phyloP scores from a whole-genome alignment of 1,140 invertebrate species.

The Drosophila nigromelanica region DNA sequence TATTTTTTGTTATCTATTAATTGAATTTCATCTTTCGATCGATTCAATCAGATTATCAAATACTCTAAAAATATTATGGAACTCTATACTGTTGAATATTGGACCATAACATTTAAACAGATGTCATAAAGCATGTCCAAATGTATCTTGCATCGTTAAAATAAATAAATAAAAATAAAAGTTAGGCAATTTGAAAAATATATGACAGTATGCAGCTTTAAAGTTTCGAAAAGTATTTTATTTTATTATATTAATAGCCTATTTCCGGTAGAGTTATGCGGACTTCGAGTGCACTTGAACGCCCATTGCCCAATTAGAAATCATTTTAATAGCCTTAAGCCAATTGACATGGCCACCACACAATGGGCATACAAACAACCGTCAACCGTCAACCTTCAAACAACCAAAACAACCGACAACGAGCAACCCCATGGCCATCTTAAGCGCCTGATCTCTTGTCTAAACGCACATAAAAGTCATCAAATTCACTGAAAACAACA shows the following conservation, averaged over 20 bases:
- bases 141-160: too few relatives aligned
- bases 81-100: too few relatives aligned
- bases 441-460: conserved; percentile 82
- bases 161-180: too few relatives aligned
- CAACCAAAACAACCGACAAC: conserved; percentile 14
- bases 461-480: conserved; percentile 81
- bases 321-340: conserved; percentile 75
- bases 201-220: too few relatives aligned
- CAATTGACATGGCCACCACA: conserved; percentile 66
- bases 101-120: too few relatives aligned
- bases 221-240: not conserved
- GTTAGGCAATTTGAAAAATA: too few relatives aligned
- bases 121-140: too few relatives aligned
- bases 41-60: too few relatives aligned
- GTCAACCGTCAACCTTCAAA: conserved; percentile 14
- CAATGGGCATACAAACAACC: conserved; percentile 30
- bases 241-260: not conserved
- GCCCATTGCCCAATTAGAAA: conserved; percentile 61
- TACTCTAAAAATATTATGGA: too few relatives aligned
- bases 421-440: conserved; percentile 77
- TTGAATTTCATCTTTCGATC: too few relatives aligned
- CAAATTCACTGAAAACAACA: conserved; percentile 83
- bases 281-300: not conserved
- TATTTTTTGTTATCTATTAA: too few relatives aligned
- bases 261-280: not conserved